phyloP scores from a whole-genome alignment of 2,113 vertebrate genomes.

The Alaudala cheleensis region DNA sequence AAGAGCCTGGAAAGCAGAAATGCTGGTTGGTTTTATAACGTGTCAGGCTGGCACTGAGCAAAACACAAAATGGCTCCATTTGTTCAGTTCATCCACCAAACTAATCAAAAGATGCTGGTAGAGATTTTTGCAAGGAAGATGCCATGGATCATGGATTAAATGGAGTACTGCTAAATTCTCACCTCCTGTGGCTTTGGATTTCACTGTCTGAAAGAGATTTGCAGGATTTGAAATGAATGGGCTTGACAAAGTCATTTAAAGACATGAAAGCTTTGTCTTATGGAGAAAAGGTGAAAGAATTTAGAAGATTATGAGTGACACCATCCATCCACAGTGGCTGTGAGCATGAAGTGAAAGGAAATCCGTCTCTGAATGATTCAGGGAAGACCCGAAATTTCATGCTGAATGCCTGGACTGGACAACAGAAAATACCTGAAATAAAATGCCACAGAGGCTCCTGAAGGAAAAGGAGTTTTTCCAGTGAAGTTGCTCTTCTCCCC shows the following conservation, averaged over 20 bases:
- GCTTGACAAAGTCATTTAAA: not conserved
- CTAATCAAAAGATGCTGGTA: not conserved
- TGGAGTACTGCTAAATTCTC: not conserved
- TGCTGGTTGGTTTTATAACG: not conserved
- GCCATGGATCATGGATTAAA: not conserved
- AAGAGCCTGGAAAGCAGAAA: constrained; percentile 15
- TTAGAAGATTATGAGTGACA: not conserved
- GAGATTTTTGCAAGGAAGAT: not conserved
- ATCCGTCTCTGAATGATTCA: not conserved
- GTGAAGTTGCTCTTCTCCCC: not conserved
- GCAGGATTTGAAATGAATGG: not conserved
- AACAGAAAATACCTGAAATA: not conserved
- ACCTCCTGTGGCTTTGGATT: not conserved
- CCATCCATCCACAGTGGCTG: not conserved
- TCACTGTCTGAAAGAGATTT: not conserved
- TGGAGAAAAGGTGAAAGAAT: not conserved
- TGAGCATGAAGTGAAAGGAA: not conserved
- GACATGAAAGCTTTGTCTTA: not conserved
- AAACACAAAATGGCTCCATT: not conserved
- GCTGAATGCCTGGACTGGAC: not conserved
- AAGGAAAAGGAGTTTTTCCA: not conserved
- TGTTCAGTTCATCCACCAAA: not conserved
- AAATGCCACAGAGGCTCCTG: not conserved
- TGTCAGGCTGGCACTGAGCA: not conserved
- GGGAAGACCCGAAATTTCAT: not conserved